phyloP scores from a whole-genome alignment of 2,797 vertebrate genomes.

The Tarsius wallacei region DNA sequence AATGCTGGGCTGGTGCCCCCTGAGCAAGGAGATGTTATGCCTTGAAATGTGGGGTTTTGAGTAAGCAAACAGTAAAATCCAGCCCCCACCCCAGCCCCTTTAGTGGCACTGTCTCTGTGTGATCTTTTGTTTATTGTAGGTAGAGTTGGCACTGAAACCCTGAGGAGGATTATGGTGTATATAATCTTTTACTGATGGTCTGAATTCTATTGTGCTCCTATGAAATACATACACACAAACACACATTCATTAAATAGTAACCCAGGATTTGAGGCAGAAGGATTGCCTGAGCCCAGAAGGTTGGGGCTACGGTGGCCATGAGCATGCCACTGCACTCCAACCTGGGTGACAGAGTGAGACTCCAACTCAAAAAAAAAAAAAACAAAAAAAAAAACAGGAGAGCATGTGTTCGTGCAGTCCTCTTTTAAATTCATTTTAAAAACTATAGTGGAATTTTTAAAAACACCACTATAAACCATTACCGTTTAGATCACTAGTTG shows the following conservation, averaged over 20 bases:
- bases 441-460: not conserved
- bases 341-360: too few relatives aligned
- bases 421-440: conserved; percentile 49
- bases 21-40: not conserved
- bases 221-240: not conserved
- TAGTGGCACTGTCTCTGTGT: not conserved
- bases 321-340: too few relatives aligned
- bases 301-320: too few relatives aligned
- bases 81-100: not conserved
- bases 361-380: too few relatives aligned
- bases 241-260: not conserved
- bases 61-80: not conserved
- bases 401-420: not conserved
- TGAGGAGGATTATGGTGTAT: not conserved
- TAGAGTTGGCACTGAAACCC: not conserved
- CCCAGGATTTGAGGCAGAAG: too few relatives aligned
- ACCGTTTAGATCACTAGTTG: not conserved
- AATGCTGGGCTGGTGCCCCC: not conserved
- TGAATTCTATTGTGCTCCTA: conserved; percentile 1
- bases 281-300: too few relatives aligned
- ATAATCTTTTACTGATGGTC: conserved; percentile 36
- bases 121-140: conserved; percentile 60
- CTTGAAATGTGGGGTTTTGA: conserved; percentile 17
- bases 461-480: not conserved
- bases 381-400: too few relatives aligned